These are phyloP conservation scores for Styela plicata DNA, from an alignment of 23 tunicate genomes.

Conservation along the genomic window DNA sequence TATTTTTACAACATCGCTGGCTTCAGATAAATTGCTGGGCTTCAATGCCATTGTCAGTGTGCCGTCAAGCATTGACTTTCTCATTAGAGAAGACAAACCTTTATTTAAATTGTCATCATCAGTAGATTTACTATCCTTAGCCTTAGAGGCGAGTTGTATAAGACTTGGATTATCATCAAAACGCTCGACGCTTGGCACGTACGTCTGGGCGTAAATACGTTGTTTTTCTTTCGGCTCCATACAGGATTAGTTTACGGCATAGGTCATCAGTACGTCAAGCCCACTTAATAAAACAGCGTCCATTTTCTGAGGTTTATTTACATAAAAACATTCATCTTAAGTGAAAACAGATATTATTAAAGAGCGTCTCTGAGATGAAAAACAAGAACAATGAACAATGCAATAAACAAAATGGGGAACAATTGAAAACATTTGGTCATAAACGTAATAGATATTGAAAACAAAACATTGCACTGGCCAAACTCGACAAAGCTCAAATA, in stretches of 20 bases:
- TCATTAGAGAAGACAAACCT: background rate
- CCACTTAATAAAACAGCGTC: background rate
- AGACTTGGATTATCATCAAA: constrained; percentile 20
- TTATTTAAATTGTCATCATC: background rate
- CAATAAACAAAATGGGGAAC: too few species aligned
- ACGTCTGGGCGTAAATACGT: constrained; percentile 20
- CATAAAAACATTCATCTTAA: background rate
- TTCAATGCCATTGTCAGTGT: background rate
- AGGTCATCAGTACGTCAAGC: background rate
- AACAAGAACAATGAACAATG: too few species aligned
- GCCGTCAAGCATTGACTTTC: background rate
- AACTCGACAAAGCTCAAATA: too few species aligned
- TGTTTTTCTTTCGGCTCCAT: constrained; percentile 26
- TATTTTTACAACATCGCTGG: background rate
- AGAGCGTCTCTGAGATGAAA: too few species aligned
- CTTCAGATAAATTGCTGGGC: background rate
- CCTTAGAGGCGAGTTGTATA: constrained; percentile 31
- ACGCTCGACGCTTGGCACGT: constrained; percentile 16
- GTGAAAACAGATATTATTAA: background rate
- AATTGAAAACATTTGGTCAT: too few species aligned
- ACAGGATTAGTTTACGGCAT: background rate
- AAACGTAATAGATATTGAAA: too few species aligned
- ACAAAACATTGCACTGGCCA: too few species aligned
- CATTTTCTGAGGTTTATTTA: background rate
- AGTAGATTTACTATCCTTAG: constrained; percentile 6